Conservation (phyloP, 2,888 invertebrate species). For the Seira ritae region DNA sequence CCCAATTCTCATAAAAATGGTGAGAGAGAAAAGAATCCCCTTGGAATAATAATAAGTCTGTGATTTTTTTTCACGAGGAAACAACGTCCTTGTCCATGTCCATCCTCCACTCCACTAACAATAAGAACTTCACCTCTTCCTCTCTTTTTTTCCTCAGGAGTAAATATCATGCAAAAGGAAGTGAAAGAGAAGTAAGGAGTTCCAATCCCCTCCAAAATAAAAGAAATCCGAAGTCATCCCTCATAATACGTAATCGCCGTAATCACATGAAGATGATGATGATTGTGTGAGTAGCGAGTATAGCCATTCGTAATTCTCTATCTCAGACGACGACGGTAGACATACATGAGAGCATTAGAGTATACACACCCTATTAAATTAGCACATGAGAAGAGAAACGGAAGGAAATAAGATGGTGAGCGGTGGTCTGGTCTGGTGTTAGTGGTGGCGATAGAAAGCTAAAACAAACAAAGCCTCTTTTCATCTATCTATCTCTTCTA, state of each 20-base stretch:
- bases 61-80: neutral
- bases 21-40: neutral
- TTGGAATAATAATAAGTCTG: neutral
- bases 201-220: too few species aligned
- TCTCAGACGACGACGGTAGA: too few species aligned
- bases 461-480: conserved; percentile 8
- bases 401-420: conserved; percentile 26
- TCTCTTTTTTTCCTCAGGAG: neutral
- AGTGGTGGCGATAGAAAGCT: neutral
- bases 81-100: neutral
- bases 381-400: conserved; percentile 50
- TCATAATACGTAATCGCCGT: too few species aligned
- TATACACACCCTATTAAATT: conserved; percentile 55
- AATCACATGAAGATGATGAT: too few species aligned
- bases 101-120: neutral
- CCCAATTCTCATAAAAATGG: neutral
- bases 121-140: too few species aligned
- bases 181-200: neutral
- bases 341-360: too few species aligned
- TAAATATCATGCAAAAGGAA: conserved; percentile 12
- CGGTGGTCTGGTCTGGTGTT: too few species aligned
- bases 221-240: too few species aligned
- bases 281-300: too few species aligned
- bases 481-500: neutral
- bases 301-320: too few species aligned